These are phyloP conservation scores for Periophthalmodon schlosseri DNA, from an alignment of 2,113 vertebrate species.

Conservation along the genomic window DNA sequence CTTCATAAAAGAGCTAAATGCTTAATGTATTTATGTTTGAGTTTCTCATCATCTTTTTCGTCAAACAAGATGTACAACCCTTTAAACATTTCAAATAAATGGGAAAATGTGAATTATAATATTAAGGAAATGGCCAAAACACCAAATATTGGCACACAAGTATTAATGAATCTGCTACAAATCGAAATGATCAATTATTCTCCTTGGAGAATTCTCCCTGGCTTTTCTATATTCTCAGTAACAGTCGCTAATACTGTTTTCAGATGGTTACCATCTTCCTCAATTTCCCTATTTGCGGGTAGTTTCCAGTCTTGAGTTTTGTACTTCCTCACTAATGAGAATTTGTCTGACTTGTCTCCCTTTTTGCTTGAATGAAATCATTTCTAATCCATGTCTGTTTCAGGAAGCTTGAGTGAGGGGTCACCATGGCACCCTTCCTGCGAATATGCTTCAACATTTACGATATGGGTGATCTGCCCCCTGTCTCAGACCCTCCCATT, in stretches of 20 bases:
- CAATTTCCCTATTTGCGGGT: conserved; percentile 3
- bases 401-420: conserved; percentile 55
- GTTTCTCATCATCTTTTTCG: no score
- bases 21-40: background rate
- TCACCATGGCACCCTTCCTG: conserved; percentile 92
- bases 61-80: no score
- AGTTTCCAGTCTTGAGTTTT: conserved; percentile 34
- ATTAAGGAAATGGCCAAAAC: no score
- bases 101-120: no score
- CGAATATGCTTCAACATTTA: conserved; percentile 88
- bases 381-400: conserved; percentile 19
- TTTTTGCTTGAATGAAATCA: conserved; percentile 31
- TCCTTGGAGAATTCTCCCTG: no score
- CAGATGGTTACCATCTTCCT: background rate
- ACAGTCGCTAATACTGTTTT: background rate
- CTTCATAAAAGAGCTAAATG: background rate
- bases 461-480: conserved; percentile 80
- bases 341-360: conserved; percentile 25
- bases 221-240: no score
- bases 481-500: conserved; percentile 79
- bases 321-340: conserved; percentile 42
- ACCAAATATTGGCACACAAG: no score
- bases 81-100: no score
- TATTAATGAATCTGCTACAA: no score
- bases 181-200: background rate